Percentiles rank a stretch among this genome's conserved stretches.
Evolutionary conservation across 2,888 invertebrate species (phyloP).

Genomic region (Agrilus biguttatus): DNA sequence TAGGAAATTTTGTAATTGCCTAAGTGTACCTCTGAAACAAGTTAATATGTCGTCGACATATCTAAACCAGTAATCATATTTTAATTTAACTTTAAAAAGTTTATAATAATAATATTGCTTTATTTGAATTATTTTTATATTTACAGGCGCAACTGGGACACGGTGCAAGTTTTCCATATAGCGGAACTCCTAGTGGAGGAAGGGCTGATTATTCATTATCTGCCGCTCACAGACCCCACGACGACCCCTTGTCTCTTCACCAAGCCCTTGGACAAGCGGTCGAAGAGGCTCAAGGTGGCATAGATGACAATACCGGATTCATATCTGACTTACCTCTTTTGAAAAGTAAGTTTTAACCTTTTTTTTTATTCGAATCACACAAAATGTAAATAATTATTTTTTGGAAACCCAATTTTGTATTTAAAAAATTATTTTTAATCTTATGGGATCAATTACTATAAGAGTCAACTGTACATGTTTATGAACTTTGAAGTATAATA

Average conservation of each 20-base stretch:
- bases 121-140: slow-evolving; percentile 3
- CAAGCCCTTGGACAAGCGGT: slow-evolving; percentile 68
- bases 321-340: slow-evolving; percentile 81
- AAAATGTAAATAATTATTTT: too few species aligned
- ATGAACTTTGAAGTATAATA: too few species aligned
- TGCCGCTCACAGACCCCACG: slow-evolving; percentile 33
- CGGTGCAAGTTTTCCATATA: slow-evolving; percentile 30
- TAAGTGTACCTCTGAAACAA: too few species aligned
- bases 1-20: too few species aligned
- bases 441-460: too few species aligned
- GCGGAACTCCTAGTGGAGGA: slow-evolving; percentile 40
- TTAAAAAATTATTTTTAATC: too few species aligned
- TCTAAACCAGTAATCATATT: too few species aligned
- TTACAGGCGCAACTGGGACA: slow-evolving; percentile 29
- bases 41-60: too few species aligned
- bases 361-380: background rate
- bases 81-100: too few species aligned
- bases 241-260: slow-evolving; percentile 64
- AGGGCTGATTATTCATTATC: slow-evolving; percentile 30
- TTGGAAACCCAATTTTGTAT: too few species aligned
- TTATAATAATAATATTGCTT: background rate
- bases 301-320: slow-evolving; percentile 77
- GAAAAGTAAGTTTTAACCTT: slow-evolving; percentile 58
- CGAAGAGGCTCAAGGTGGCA: slow-evolving; percentile 45
- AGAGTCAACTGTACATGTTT: too few species aligned